Evolutionary conservation across 2,888 invertebrate species (phyloP).

Genomic region (Polyommatus iphigenia): DNA sequence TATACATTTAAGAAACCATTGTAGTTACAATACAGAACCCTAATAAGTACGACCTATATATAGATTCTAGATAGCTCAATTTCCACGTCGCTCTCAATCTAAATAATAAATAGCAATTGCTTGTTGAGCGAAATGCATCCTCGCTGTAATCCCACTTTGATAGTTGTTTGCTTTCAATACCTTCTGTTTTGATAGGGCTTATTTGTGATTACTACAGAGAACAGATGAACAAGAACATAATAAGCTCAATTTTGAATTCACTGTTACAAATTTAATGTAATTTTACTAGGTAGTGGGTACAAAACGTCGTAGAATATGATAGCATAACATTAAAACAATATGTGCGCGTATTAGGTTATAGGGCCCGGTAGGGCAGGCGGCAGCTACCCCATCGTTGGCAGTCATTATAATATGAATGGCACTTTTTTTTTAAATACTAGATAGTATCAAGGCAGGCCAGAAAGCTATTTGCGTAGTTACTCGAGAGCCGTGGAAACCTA

Average conservation of each 20-base stretch:
- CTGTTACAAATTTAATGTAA: no score
- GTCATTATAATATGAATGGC: no score
- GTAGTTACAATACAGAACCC: background rate
- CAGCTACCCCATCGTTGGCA: no score
- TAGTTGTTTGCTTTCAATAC: background rate
- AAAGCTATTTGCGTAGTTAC: no score
- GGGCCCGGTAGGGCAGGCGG: no score
- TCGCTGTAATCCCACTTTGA: background rate
- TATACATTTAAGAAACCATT: background rate
- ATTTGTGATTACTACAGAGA: background rate
- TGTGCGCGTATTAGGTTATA: no score
- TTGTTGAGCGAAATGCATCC: slow-evolving; percentile 11
- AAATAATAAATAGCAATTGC: background rate
- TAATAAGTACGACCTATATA: background rate
- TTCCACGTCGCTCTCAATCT: background rate
- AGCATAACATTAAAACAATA: no score
- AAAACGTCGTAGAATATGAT: no score
- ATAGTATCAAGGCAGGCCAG: no score
- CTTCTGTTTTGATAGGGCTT: slow-evolving; percentile 12
- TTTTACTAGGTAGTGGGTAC: no score
- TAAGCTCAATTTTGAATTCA: background rate
- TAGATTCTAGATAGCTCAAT: background rate
- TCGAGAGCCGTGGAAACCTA: no score
- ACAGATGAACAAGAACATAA: background rate
- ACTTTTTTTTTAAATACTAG: no score